Evolutionary conservation across 2,797 vertebrate genomes (phyloP), one percentile per base, ranked within the genome.

Genomic region (Lagocephalus sceleratus): DNA sequence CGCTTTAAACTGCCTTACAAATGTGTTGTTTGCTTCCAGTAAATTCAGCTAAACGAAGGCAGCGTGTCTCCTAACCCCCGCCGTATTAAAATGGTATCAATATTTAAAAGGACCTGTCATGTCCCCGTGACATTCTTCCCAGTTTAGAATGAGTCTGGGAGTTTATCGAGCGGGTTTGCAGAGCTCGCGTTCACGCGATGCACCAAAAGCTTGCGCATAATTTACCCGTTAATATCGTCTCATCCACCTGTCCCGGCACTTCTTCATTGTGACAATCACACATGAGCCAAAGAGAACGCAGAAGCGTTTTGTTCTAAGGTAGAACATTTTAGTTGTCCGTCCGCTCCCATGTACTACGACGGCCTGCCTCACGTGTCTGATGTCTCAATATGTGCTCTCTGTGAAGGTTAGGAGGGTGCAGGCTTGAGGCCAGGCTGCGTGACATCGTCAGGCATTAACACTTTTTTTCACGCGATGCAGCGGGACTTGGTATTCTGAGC

Each of bases 401-500:
- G 39, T 67, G 48, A 64, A 55, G 38, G 20, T 38, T 29, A 63
- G 5, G 25, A 12, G n/a, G 46, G 5, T 57, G 23, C 19, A 64
- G 23, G 20, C 32, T 35, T 35, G 32, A 35, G 32, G 32, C 32
- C 12, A 5, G 40, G 20, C 12, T 5, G 0, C 3, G 52, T 17
- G 46, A 60, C 42, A 46, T 55, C 20, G 41, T 70, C 61, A 51
- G 49, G 76, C 60, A 60, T 12, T 63, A 60, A 68, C 67, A 64
- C 57, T 60, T 58, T 57, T n/a, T 44, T 50, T 59, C 8, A 42
- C 57, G 45, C 45, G 41, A 58, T 71, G 40, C 48, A 23, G 52
- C 59, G 66, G 75, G 67, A 75, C 72, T 77, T 72, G 12, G 73
- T 59, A 78, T 71, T 73, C 54, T 68, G 66, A 77, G 67, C 51